phyloP scores from a whole-genome alignment of 2,797 vertebrate genomes.

The Otolemur crassicaudatus region DNA sequence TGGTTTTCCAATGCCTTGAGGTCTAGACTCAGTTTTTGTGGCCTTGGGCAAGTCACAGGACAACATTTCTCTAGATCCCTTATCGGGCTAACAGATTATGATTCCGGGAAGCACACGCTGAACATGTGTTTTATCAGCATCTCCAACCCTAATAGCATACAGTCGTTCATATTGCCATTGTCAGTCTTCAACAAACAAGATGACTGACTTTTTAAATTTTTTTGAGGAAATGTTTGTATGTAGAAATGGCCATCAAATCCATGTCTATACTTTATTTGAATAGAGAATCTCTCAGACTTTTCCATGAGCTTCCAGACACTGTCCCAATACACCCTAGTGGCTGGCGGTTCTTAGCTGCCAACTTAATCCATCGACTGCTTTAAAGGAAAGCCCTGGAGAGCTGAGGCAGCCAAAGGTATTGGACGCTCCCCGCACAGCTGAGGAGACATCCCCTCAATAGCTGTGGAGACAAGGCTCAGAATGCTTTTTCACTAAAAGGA shows the following conservation, averaged over 20 bases:
- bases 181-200: neutral
- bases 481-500: conserved; percentile 84
- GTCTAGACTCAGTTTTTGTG: neutral
- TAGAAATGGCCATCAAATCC: neutral
- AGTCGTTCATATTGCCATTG: neutral
- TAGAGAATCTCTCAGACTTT: conserved; percentile 58
- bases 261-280: neutral
- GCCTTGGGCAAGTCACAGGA: neutral
- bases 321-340: neutral
- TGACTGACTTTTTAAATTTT: neutral
- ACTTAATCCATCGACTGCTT: conserved; percentile 79
- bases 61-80: neutral
- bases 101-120: neutral
- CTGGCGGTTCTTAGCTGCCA: conserved; percentile 62
- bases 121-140: neutral
- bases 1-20: neutral
- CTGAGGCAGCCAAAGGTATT: conserved; percentile 72
- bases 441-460: conserved; percentile 74
- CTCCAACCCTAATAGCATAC: too few species aligned
- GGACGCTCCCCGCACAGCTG: neutral
- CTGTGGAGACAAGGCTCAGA: conserved; percentile 72
- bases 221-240: neutral
- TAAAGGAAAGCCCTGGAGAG: conserved; percentile 72
- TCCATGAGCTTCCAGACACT: conserved; percentile 58
- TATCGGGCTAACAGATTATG: neutral